Conservation (phyloP, 2,113 vertebrate species). For the Channa maculata region DNA sequence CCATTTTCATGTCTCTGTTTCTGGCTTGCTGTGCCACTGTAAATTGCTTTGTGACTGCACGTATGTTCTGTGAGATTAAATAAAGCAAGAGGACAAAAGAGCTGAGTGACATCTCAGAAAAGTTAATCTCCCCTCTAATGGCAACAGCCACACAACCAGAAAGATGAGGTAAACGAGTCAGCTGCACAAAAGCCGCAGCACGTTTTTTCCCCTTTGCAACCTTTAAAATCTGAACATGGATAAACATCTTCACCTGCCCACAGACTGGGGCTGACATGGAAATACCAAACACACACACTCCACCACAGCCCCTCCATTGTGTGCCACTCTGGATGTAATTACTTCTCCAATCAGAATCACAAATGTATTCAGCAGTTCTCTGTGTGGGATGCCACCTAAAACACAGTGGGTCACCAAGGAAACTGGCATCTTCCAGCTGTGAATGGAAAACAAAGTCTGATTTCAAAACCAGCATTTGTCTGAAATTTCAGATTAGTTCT, state of each 20-base stretch:
- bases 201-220: slow-evolving; percentile 72
- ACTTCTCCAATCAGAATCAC: slow-evolving; percentile 33
- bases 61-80: slow-evolving; percentile 66
- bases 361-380: neutral
- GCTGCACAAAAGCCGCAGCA: slow-evolving; percentile 38
- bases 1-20: slow-evolving; percentile 1
- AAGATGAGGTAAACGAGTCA: slow-evolving; percentile 20
- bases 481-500: neutral
- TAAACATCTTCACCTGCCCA: slow-evolving; percentile 42
- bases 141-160: neutral
- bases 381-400: no score
- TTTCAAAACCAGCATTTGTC: neutral
- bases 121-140: slow-evolving; percentile 42
- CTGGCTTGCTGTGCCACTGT: slow-evolving; percentile 32
- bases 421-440: slow-evolving; percentile 1
- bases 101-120: slow-evolving; percentile 22
- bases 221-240: slow-evolving; percentile 63
- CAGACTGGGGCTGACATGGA: slow-evolving; percentile 43
- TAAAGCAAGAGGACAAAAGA: slow-evolving; percentile 62
- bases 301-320: slow-evolving; percentile 13
- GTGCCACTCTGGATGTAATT: slow-evolving; percentile 46
- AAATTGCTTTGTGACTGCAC: slow-evolving; percentile 34
- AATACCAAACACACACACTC: slow-evolving; percentile 29
- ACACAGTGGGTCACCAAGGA: neutral
- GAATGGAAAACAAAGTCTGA: slow-evolving; percentile 9